A percentile compares a stretch with the other conserved stretches of the same genome.
phyloP scores from a whole-genome alignment of 2,797 vertebrate species.

The Yasuhikotakia modesta region DNA sequence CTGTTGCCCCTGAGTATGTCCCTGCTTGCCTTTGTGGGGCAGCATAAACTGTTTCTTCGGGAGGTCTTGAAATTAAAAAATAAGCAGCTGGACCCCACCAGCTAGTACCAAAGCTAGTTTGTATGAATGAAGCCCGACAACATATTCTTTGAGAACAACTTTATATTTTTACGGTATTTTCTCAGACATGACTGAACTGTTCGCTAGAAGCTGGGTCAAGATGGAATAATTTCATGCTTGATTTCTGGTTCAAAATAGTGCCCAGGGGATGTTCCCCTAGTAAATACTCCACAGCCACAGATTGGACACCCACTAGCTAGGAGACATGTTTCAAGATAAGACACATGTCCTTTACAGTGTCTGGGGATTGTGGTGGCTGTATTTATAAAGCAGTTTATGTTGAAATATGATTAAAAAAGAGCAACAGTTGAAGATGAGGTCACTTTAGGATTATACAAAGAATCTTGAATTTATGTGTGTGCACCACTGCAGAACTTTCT shows the following conservation, averaged over 20 bases:
- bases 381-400: constrained; percentile 37
- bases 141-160: constrained; percentile 42
- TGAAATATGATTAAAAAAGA: neutral
- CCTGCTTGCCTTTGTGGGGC: constrained; percentile 4
- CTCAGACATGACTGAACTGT: constrained; percentile 55
- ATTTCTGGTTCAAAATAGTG: constrained; percentile 66
- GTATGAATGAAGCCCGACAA: constrained; percentile 9
- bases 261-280: constrained; percentile 57
- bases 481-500: neutral
- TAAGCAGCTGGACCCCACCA: neutral
- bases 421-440: neutral
- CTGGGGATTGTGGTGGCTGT: constrained; percentile 49
- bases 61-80: constrained; percentile 17
- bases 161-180: constrained; percentile 58
- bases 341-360: constrained; percentile 48
- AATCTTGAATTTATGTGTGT: neutral
- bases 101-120: constrained; percentile 28
- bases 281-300: constrained; percentile 59
- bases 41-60: neutral
- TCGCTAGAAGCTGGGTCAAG: constrained; percentile 50
- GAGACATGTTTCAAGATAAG: constrained; percentile 60
- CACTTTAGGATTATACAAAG: neutral
- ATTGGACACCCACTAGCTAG: constrained; percentile 52
- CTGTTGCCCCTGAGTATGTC: neutral
- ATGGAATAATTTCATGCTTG: constrained; percentile 76